These are phyloP conservation scores for Mormyrops attenuatus DNA, from an alignment of 2,797 vertebrate genomes.

Conservation along the genomic window DNA sequence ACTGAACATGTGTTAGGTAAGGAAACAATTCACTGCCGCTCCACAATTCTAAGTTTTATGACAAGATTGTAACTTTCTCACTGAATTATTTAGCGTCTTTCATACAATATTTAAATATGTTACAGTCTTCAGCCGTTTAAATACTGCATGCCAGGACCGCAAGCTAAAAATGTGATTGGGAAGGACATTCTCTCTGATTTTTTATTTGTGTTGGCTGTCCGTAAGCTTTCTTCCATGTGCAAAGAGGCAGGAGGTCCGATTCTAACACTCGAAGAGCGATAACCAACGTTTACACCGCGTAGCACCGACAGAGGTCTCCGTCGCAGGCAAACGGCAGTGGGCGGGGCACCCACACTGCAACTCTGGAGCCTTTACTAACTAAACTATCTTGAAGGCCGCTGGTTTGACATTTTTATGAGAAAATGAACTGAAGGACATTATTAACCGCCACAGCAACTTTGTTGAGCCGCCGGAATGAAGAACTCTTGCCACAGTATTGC, in stretches of 20 bases:
- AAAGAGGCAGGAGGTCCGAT: neutral
- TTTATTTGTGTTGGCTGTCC: neutral
- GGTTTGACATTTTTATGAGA: neutral
- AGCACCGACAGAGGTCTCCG: too few relatives aligned
- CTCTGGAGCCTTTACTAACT: neutral
- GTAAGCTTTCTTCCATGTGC: neutral
- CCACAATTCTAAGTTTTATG: neutral
- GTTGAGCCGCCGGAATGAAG: neutral
- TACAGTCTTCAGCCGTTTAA: neutral
- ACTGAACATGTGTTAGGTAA: neutral
- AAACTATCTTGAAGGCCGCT: neutral
- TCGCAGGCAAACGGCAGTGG: neutral
- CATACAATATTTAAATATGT: conserved; percentile 6
- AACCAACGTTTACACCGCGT: neutral
- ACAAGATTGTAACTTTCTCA: neutral
- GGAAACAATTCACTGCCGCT: neutral
- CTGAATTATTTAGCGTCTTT: conserved; percentile 2
- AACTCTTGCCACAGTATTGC: neutral
- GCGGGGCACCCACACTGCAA: neutral
- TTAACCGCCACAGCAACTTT: neutral
- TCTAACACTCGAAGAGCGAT: neutral
- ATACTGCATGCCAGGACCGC: neutral
- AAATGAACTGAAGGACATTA: neutral
- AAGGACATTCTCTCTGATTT: neutral
- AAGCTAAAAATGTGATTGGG: neutral